Evolutionary conservation across 2,797 vertebrate genomes (phyloP).

Genomic region (Poecilia velifera): DNA sequence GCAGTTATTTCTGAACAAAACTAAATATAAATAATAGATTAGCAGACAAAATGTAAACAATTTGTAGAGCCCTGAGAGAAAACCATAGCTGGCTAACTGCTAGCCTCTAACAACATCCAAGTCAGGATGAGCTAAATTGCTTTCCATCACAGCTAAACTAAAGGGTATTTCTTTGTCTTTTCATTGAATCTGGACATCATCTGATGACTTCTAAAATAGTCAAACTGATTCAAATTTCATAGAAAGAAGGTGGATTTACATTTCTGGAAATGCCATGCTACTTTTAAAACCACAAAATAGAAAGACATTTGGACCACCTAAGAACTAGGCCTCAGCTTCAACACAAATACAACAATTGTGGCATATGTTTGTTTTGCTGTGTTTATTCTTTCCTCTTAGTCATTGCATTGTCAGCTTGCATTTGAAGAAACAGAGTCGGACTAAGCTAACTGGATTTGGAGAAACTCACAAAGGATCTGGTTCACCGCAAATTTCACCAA

Average conservation of each 20-base stretch:
- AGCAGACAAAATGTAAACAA: not conserved
- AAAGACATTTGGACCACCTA: not conserved
- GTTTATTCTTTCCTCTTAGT: not conserved
- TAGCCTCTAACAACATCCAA: not conserved
- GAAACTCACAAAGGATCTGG: not conserved
- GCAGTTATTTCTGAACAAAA: not conserved
- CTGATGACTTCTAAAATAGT: not conserved
- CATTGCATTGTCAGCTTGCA: not conserved
- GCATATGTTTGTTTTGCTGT: not conserved
- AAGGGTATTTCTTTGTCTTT: not conserved
- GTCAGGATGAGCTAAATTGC: not conserved
- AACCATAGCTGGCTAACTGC: not conserved
- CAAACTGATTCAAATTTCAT: not conserved
- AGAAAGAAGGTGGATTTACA: not conserved
- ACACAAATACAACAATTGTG: not conserved
- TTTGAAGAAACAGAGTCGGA: not conserved
- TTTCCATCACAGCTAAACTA: not conserved
- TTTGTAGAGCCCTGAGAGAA: not conserved
- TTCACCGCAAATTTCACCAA: not conserved
- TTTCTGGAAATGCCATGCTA: not conserved
- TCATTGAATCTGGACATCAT: not conserved
- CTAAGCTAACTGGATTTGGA: not conserved
- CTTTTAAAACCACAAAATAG: not conserved
- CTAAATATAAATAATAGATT: not conserved
- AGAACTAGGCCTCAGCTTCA: not conserved